Evolutionary conservation across 2,797 vertebrate species (phyloP).

Genomic region (Trachurus trachurus): DNA sequence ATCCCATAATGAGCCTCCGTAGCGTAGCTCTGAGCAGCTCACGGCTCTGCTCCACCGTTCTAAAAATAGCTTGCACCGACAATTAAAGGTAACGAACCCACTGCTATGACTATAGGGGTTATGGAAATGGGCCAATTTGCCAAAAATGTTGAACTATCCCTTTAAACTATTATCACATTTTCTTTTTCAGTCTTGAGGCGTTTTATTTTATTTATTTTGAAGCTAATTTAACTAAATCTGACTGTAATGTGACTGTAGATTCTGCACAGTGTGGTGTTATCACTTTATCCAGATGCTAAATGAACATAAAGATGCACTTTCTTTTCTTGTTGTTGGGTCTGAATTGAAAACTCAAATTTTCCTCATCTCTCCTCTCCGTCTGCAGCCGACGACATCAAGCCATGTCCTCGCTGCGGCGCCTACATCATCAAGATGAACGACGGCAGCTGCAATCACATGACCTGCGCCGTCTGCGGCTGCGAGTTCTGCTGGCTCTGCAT

Average conservation of each 20-base stretch:
- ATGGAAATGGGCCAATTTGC: too few species aligned
- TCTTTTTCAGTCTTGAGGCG: too few species aligned
- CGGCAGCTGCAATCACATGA: constrained; percentile 99
- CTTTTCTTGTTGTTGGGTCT: neutral
- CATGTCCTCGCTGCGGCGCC: constrained; percentile 96
- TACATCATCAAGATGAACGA: constrained; percentile 99
- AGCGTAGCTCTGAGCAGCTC: too few species aligned
- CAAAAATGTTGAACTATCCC: too few species aligned
- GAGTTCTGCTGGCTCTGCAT: constrained; percentile 99
- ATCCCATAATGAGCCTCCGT: too few species aligned
- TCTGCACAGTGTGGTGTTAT: too few species aligned
- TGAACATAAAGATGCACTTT: neutral
- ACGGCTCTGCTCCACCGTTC: too few species aligned
- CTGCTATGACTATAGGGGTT: too few species aligned
- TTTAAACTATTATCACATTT: neutral
- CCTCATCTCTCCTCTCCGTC: constrained; percentile 5
- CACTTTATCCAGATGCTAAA: neutral
- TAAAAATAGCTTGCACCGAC: too few species aligned
- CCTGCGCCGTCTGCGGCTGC: constrained; percentile 97
- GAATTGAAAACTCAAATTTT: neutral
- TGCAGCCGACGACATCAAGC: constrained; percentile 97
- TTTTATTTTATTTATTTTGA: neutral
- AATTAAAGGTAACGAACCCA: too few species aligned
- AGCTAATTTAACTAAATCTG: too few species aligned
- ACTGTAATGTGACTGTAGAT: too few species aligned